These are phyloP conservation scores for Crotalus tigris DNA, from an alignment of 2,113 vertebrate genomes.

Conservation along the genomic window DNA sequence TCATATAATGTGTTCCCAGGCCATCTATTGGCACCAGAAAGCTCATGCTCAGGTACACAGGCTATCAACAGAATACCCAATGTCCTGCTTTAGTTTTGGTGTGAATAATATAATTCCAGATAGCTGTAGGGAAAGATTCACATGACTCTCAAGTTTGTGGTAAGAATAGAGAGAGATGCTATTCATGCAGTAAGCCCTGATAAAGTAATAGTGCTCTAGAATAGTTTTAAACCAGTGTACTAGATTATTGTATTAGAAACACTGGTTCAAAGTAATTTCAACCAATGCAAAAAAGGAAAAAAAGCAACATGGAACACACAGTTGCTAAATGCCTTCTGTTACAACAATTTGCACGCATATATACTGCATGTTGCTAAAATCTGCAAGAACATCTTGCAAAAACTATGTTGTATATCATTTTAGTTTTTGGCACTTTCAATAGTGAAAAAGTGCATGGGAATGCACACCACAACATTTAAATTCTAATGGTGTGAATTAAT, in stretches of 20 bases:
- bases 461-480: not conserved
- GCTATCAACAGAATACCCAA: not conserved
- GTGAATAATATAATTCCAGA: no score
- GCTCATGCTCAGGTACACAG: not conserved
- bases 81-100: not conserved
- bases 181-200: not conserved
- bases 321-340: not conserved
- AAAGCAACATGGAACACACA: not conserved
- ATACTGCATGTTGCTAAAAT: not conserved
- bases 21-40: not conserved
- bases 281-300: not conserved
- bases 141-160: not conserved
- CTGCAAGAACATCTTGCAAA: not conserved
- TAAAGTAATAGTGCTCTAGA: not conserved
- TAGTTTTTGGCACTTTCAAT: not conserved
- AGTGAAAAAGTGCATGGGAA: not conserved
- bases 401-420: not conserved
- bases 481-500: not conserved
- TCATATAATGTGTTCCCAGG: not conserved
- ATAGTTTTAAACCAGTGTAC: not conserved
- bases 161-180: not conserved
- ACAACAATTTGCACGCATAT: not conserved
- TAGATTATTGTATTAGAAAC: not conserved
- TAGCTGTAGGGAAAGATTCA: not conserved
- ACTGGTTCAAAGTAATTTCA: slow-evolving; percentile 2